Percentiles rank a stretch among this genome's conserved stretches.
Conservation (phyloP, 2,113 vertebrate species). For the Rana temporaria region DNA sequence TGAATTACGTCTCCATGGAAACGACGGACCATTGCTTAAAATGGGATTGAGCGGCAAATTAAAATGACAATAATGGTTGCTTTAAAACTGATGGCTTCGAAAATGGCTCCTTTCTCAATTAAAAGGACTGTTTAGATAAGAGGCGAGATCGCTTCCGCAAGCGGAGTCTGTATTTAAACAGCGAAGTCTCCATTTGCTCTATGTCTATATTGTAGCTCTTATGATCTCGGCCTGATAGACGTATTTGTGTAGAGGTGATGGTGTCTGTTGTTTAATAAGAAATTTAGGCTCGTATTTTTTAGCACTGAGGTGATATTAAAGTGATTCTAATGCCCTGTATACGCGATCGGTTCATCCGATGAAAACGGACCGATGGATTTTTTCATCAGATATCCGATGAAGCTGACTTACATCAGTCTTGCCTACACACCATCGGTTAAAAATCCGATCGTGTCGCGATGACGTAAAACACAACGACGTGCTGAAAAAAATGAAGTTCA, state of each 20-base stretch:
- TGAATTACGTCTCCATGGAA: slow-evolving; percentile 6
- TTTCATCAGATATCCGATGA: no score
- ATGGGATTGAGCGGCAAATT: slow-evolving; percentile 29
- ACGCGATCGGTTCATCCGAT: no score
- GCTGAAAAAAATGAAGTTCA: no score
- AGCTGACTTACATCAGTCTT: no score
- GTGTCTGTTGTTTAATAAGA: not conserved
- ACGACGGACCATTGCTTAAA: slow-evolving; percentile 3
- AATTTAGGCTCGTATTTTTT: not conserved
- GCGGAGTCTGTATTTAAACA: slow-evolving; percentile 22
- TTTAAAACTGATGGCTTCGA: slow-evolving; percentile 18
- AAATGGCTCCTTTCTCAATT: slow-evolving; percentile 31
- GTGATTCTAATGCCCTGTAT: no score
- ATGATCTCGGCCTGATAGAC: not conserved
- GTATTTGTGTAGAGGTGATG: not conserved
- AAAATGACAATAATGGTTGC: slow-evolving; percentile 30
- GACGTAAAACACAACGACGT: no score
- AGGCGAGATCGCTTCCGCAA: not conserved
- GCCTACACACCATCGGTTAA: no score
- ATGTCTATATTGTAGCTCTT: slow-evolving; percentile 14
- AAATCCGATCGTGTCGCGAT: no score
- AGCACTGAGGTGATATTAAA: not conserved
- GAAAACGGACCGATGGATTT: no score
- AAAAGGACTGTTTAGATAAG: slow-evolving; percentile 25
- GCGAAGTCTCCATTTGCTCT: not conserved